phyloP scores from a whole-genome alignment of 2,113 vertebrate species.

The Syrrhaptes paradoxus region DNA sequence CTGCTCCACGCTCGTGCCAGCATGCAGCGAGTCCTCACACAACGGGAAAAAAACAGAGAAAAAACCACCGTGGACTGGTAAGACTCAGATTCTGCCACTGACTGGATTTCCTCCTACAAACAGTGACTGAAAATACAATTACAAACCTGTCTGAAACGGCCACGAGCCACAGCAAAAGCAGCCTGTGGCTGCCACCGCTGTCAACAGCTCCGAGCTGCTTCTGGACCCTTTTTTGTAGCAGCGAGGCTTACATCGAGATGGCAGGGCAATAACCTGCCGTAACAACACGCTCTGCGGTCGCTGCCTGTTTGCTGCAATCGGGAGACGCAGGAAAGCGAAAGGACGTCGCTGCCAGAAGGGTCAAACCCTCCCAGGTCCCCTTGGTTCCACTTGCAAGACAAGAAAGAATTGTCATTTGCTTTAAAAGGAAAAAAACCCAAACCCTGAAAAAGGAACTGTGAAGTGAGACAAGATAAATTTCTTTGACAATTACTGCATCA shows the following conservation, averaged over 20 bases:
- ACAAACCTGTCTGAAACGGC: background rate
- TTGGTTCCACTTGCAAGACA: background rate
- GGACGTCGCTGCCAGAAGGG: background rate
- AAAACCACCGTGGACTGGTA: background rate
- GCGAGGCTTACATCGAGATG: background rate
- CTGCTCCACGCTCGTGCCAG: background rate
- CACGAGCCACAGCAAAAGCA: background rate
- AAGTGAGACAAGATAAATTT: background rate
- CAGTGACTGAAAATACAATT: background rate
- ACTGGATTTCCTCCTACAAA: background rate
- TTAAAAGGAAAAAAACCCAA: background rate
- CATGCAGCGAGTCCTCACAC: background rate
- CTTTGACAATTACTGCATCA: background rate
- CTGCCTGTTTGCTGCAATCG: background rate
- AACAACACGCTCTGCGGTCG: background rate
- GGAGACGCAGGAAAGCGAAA: background rate
- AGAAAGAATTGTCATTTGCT: background rate
- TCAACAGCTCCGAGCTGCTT: background rate
- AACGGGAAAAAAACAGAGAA: background rate
- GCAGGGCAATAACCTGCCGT: background rate
- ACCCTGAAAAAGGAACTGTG: background rate
- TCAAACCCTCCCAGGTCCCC: background rate
- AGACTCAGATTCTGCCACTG: background rate
- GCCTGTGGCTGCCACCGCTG: background rate
- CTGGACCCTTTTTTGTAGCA: background rate